Conservation (phyloP, 30 jellyfish, hydroid and myxozoan species). For the Turritopsis rubra region DNA sequence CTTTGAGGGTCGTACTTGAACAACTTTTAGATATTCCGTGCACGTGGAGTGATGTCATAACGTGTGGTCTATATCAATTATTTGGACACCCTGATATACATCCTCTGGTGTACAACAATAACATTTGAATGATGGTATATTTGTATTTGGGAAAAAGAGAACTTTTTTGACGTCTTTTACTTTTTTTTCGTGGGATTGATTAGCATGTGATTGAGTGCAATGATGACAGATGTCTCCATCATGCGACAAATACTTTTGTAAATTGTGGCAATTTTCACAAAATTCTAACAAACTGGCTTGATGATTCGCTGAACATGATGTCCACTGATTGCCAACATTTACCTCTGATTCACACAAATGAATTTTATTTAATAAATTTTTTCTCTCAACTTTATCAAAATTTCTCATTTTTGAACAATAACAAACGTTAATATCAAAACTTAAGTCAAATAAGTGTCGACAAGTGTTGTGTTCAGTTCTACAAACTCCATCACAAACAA, state of each 20-base stretch:
- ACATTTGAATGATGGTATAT: conserved; percentile 50
- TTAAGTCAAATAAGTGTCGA: neutral
- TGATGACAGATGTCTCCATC: neutral
- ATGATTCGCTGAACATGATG: neutral
- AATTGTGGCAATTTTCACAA: neutral
- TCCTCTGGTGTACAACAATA: conserved; percentile 62
- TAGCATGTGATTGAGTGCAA: neutral
- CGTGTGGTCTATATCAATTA: neutral
- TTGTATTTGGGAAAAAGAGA: neutral
- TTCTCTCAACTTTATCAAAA: conserved; percentile 11
- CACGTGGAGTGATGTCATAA: conserved; percentile 11
- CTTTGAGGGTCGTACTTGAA: conserved; percentile 40
- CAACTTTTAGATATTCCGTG: conserved; percentile 37
- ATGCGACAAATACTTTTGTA: neutral
- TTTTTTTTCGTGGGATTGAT: neutral
- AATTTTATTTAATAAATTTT: neutral
- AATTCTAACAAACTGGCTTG: neutral
- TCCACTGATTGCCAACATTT: neutral
- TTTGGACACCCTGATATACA: neutral
- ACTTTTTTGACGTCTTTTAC: neutral
- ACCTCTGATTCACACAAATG: neutral
- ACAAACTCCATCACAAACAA: neutral
- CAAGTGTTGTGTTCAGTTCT: neutral
- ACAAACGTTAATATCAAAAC: neutral
- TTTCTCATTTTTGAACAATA: conserved; percentile 12